Evolutionary conservation across 2,797 vertebrate species (phyloP).

Genomic region (Echeneis naucrates): DNA sequence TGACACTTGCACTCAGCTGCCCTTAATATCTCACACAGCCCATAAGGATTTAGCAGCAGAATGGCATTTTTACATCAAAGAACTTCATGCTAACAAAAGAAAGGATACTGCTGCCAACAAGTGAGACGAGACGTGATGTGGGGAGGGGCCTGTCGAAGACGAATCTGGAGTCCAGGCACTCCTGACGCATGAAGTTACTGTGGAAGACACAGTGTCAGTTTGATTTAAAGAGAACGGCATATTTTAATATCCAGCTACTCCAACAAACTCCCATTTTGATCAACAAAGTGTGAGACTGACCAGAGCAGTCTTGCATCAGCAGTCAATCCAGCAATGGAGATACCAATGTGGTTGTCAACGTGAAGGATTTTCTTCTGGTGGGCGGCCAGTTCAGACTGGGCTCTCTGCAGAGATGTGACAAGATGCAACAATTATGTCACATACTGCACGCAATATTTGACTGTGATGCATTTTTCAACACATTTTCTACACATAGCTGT

Average conservation of each 20-base stretch:
- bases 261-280: not conserved
- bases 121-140: constrained; percentile 93
- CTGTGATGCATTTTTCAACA: too few relatives aligned
- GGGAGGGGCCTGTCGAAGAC: constrained; percentile 97
- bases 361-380: constrained; percentile 99
- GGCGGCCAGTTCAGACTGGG: constrained; percentile 97
- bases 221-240: not conserved
- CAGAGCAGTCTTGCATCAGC: constrained; percentile 96
- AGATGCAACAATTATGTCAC: not conserved
- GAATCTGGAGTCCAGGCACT: constrained; percentile 97
- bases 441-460: not conserved
- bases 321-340: constrained; percentile 97
- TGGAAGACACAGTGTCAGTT: not conserved
- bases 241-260: not conserved
- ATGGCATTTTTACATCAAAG: not conserved
- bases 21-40: not conserved
- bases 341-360: constrained; percentile 97
- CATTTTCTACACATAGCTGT: too few relatives aligned
- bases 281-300: constrained; percentile 70
- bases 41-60: not conserved
- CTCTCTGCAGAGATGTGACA: constrained; percentile 84
- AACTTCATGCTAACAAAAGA: not conserved
- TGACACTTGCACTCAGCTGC: too few relatives aligned
- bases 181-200: constrained; percentile 99
- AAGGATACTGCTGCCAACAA: constrained; percentile 99